phyloP scores from a whole-genome alignment of 2,888 invertebrate genomes.

The Cataglyphis altisquamis region DNA sequence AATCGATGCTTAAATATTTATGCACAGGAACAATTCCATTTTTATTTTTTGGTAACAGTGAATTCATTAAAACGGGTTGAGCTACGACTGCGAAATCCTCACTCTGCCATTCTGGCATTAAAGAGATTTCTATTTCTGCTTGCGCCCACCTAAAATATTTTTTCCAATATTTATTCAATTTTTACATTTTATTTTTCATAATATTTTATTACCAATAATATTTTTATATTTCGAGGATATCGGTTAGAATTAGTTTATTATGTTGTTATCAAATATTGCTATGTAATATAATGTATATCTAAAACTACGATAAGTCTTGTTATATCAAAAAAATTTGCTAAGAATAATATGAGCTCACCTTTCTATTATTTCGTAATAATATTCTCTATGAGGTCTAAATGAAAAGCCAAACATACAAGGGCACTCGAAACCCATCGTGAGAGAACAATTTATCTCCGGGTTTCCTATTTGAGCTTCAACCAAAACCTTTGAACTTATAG shows the following conservation, averaged over 20 bases:
- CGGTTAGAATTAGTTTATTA: neutral
- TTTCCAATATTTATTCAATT: neutral
- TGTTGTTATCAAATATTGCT: neutral
- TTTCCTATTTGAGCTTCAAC: constrained; percentile 82
- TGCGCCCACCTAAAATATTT: constrained; percentile 86
- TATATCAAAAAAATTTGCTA: neutral
- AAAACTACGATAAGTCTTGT: neutral
- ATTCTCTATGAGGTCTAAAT: constrained; percentile 75
- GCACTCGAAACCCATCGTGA: constrained; percentile 87
- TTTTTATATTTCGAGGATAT: neutral
- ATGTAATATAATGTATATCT: neutral
- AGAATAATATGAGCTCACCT: constrained; percentile 71
- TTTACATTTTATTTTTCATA: neutral
- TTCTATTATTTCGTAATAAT: constrained; percentile 86
- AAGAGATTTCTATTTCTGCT: constrained; percentile 87
- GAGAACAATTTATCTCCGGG: constrained; percentile 84
- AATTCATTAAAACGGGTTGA: constrained; percentile 87
- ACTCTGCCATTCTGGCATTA: constrained; percentile 85
- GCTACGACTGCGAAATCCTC: constrained; percentile 89
- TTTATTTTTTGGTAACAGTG: constrained; percentile 83
- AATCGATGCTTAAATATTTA: constrained; percentile 88
- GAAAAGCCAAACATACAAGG: constrained; percentile 87
- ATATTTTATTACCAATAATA: neutral
- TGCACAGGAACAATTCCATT: constrained; percentile 82
- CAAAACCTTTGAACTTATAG: constrained; percentile 86